phyloP scores from a whole-genome alignment of 2,888 invertebrate species.

The Frankliniella fusca region DNA sequence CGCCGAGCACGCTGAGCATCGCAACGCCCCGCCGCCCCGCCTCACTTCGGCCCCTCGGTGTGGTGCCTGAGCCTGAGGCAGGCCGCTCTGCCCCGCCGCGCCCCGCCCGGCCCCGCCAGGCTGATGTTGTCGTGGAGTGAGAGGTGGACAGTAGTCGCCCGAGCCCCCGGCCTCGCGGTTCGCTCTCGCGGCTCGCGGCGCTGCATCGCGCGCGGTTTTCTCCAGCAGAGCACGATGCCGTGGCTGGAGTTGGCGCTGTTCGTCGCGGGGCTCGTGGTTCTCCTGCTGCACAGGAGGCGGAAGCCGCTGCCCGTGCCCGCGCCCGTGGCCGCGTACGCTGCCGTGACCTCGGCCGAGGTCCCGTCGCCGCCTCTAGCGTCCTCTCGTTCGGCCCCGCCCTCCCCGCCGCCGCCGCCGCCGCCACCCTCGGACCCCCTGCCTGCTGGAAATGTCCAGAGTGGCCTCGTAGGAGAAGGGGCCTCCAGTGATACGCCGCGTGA shows the following conservation, averaged over 20 bases:
- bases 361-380: not conserved
- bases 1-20: no score
- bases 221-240: not conserved
- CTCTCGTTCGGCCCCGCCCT: not conserved
- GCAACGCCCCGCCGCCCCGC: no score
- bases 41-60: no score
- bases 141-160: not conserved
- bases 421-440: not conserved
- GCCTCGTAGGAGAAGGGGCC: no score
- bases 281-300: slow-evolving; percentile 51
- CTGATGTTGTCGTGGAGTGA: not conserved
- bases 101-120: not conserved
- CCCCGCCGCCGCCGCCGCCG: not conserved
- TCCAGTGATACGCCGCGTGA: no score
- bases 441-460: not conserved
- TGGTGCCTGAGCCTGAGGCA: no score
- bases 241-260: slow-evolving; percentile 39
- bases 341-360: not conserved
- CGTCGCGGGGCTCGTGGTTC: slow-evolving; percentile 52
- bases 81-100: no score
- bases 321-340: no score
- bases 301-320: slow-evolving; percentile 46
- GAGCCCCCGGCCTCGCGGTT: not conserved
- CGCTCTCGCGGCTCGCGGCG: not conserved
- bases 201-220: no score